Evolutionary conservation across 2,888 invertebrate genomes (phyloP), one percentile per base, ranked within the genome.

Genomic region (Uropetala carovei): DNA sequence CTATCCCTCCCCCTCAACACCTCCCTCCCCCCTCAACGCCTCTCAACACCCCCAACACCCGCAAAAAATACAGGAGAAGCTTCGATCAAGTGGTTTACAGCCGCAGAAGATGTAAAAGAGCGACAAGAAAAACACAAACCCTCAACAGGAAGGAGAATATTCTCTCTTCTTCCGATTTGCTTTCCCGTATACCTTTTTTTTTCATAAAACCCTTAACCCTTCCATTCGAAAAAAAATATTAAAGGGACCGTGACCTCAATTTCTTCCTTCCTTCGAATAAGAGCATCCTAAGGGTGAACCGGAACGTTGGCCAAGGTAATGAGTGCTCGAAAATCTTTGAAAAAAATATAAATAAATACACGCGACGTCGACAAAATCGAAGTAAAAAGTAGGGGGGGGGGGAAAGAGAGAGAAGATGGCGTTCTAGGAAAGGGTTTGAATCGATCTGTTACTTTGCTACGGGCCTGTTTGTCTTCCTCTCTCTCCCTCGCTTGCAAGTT

Each of bases 371-470:
- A 68, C 1, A 43, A 43, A n/a, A 68, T 68, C 68, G 22, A 68
- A 18, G 68, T n/a, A 10, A 68, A 18, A 22, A 22, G 64, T n/a
- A 64, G 14, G n/a, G 64, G 64, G 43, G 43, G 5, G 5, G 43
- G 5, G 43, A 43, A 5, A 43, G 3, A 5, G 43, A 43, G 43
- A 43, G 43, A 43, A 5, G 64, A 64, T 64, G 14, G 64, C 64
- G 64, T 64, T 7, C 14, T n/a, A 64, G 18, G 60, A 64, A 64
- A 64, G 64, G 68, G 5, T 5, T 22, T 68, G 68, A 68, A 68
- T 68, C 68, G 68, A 68, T 68, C n/a, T 68, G 68, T 68, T 68
- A 68, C n/a, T 68, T 18, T 22, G 64, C 64, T 18, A n/a, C 64
- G 14, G 9, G 14, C 14, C 14, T 43, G 43, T 43, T 5, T 43